A percentile compares a stretch with the other conserved stretches of the same genome.
These are phyloP conservation scores for Coregonus sp. DNA, from an alignment of 2,797 vertebrate genomes.

Conservation along the genomic window DNA sequence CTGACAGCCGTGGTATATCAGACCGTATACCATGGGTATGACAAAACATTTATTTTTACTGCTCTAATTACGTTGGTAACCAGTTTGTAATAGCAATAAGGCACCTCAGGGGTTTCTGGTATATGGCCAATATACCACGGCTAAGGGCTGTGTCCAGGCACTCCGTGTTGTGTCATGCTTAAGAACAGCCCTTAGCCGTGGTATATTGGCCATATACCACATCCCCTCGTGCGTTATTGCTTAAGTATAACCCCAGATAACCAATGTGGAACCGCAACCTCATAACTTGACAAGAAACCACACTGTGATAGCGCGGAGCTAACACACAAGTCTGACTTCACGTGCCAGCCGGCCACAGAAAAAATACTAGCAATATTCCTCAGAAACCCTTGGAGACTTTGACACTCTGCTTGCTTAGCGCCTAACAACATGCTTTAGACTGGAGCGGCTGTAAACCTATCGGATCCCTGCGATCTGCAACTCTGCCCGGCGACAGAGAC, in stretches of 20 bases:
- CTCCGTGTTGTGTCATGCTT: too few species aligned
- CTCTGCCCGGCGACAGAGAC: constrained; percentile 77
- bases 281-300: constrained; percentile 50
- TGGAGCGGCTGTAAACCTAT: constrained; percentile 66
- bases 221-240: too few species aligned
- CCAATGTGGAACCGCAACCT: constrained; percentile 27
- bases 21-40: too few species aligned
- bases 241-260: constrained; percentile 26
- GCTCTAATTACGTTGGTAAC: too few species aligned
- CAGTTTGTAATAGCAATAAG: too few species aligned
- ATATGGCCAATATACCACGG: too few species aligned
- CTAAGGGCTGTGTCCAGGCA: too few species aligned
- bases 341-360: constrained; percentile 57
- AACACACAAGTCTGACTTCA: constrained; percentile 64
- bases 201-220: too few species aligned
- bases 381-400: constrained; percentile 63
- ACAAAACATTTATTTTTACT: too few species aligned
- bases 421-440: constrained; percentile 66
- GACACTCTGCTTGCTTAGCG: constrained; percentile 61
- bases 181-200: too few species aligned
- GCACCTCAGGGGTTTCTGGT: too few species aligned
- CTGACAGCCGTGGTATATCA: too few species aligned
- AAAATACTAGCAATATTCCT: constrained; percentile 74
- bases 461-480: constrained; percentile 69
- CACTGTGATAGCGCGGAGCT: constrained; percentile 42